Evolutionary conservation across 1,140 invertebrate species (phyloP), one percentile per base, ranked within the genome.

Genomic region (Psilanteris sp.): DNA sequence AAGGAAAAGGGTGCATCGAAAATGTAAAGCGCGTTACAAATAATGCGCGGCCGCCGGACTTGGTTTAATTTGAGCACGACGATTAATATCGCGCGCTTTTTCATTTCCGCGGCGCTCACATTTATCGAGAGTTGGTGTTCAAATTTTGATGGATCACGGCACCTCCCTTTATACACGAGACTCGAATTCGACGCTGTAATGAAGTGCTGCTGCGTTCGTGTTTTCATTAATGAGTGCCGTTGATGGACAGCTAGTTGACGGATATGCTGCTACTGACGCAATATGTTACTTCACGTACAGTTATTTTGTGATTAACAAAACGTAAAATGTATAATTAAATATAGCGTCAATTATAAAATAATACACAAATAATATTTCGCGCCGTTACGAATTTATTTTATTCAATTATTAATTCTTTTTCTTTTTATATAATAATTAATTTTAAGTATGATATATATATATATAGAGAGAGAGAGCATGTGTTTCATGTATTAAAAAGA

Each of bases 1-100:
- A 36, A 66, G 46, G 48, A 66, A 66, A 66, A 54, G 46, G 61
- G 61, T 54, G 46, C 46, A 54, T 54, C 48, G 29, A 54, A 52
- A 66, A 64, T 64, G 59, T 64, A 50, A 50, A 62, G 11, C 57
- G 24, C 11, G 43, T 36, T 39, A 16, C 20, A 14, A 36, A 31
- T 18, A 54, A 7, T 27, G 14, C 26, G 16, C 10, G 3, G 14
- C 6, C 5, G 7, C 1, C 13, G 16, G 18, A 15, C 13, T 46
- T 24, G 36, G 22, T 62, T 48, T 50, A 41, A 62, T 62, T 62
- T 34, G 44, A 29, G 20, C 44, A 3, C 14, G 24, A n/a, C 57
- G 57, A 62, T 62, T 62, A 62, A 62, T 62, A 32, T 48, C 57
- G 26, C 14, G 44, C 29, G 44, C 57, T 37, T 50, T 62, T 50